These are phyloP conservation scores for Taenioides sp. DNA, from an alignment of 2,797 vertebrate genomes.

Conservation along the genomic window DNA sequence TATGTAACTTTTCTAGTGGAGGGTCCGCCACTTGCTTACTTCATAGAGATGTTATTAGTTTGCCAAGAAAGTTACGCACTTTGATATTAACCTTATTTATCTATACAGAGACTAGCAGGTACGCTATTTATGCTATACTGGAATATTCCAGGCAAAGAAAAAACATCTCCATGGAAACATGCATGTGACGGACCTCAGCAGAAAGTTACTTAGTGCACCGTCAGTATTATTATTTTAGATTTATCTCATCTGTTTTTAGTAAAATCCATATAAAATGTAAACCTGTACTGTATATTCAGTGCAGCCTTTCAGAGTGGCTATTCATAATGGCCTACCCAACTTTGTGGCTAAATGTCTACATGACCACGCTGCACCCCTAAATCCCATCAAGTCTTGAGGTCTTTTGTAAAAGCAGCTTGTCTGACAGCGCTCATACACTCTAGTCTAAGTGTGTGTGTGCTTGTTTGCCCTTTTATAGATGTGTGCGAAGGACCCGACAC, in stretches of 20 bases:
- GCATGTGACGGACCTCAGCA: too few relatives aligned
- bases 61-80: too few relatives aligned
- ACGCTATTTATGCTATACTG: too few relatives aligned
- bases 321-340: slow-evolving; percentile 16
- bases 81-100: too few relatives aligned
- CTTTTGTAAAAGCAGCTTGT: slow-evolving; percentile 42
- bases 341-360: slow-evolving; percentile 7
- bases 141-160: too few relatives aligned
- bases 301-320: neutral
- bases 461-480: slow-evolving; percentile 72
- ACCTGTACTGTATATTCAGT: neutral
- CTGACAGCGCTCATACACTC: slow-evolving; percentile 39
- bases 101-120: too few relatives aligned
- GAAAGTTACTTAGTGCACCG: too few relatives aligned
- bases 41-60: neutral
- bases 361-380: slow-evolving; percentile 21
- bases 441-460: slow-evolving; percentile 28
- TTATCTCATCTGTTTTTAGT: neutral
- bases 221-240: neutral
- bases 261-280: neutral
- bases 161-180: too few relatives aligned
- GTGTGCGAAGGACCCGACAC: slow-evolving; percentile 74
- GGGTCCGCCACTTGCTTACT: too few relatives aligned
- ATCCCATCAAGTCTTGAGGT: slow-evolving; percentile 16
- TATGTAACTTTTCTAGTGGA: too few relatives aligned